Percentiles rank a stretch among this genome's conserved stretches.
phyloP scores from a whole-genome alignment of 2,113 vertebrate species.

The Sebastes schlegelii region DNA sequence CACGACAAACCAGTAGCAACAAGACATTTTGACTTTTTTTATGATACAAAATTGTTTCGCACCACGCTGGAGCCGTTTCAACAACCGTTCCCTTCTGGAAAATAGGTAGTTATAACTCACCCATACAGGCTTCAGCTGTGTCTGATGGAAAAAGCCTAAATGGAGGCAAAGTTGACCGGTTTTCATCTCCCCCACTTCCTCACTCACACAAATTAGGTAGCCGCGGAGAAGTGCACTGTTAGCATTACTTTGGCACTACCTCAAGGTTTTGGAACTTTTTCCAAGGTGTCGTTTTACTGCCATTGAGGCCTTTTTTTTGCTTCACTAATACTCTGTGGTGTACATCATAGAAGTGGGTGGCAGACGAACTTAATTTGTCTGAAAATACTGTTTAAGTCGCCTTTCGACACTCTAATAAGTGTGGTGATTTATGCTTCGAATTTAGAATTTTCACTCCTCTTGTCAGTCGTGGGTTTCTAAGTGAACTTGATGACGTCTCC shows the following conservation, averaged over 20 bases:
- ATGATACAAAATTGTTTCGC: constrained; percentile 5
- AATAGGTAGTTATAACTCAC: constrained; percentile 32
- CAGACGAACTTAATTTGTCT: constrained; percentile 16
- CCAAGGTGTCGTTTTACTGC: constrained; percentile 62
- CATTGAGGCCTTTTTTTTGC: constrained; percentile 30
- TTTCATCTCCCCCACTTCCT: constrained; percentile 50
- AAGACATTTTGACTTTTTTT: constrained; percentile 15
- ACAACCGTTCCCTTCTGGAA: constrained; percentile 34
- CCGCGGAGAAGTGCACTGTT: constrained; percentile 52
- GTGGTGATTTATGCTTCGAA: neutral
- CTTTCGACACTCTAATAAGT: constrained; percentile 24
- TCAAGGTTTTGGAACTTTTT: constrained; percentile 41
- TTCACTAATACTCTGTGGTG: constrained; percentile 8
- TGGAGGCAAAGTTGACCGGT: constrained; percentile 48
- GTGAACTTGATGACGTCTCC: constrained; percentile 29
- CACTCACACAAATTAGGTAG: constrained; percentile 28
- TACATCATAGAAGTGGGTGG: constrained; percentile 20
- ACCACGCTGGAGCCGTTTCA: constrained; percentile 38
- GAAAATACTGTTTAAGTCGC: constrained; percentile 9
- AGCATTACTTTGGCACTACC: constrained; percentile 57
- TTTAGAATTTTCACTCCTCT: constrained; percentile 11
- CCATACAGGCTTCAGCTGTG: constrained; percentile 49
- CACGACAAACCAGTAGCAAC: constrained; percentile 15
- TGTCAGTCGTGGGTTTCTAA: constrained; percentile 24
- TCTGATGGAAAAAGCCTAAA: constrained; percentile 61